These are phyloP conservation scores for Trypoxylon attenuatum DNA, from an alignment of 2,888 invertebrate genomes.

Conservation along the genomic window DNA sequence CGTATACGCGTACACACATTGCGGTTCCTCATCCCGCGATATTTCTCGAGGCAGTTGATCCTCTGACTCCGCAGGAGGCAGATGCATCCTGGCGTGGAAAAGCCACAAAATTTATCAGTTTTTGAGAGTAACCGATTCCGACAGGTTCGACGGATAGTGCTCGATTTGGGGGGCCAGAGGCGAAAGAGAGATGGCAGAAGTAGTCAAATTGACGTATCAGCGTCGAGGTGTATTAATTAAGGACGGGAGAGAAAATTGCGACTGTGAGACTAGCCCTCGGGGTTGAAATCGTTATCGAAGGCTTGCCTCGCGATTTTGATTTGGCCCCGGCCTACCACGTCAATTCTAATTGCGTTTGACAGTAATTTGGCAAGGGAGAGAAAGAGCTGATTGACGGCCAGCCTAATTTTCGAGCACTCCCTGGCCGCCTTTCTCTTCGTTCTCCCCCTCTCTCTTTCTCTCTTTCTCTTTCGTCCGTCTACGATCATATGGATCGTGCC, in stretches of 20 bases:
- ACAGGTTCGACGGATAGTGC: too few species aligned
- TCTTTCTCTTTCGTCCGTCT: conserved; percentile 15
- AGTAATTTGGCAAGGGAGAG: conserved; percentile 59
- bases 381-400: conserved; percentile 52
- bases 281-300: conserved; percentile 63
- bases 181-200: not conserved
- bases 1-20: too few species aligned
- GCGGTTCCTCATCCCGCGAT: not conserved
- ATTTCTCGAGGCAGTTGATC: not conserved
- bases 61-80: too few species aligned
- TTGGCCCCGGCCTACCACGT: conserved; percentile 52
- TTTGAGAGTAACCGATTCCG: too few species aligned
- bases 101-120: too few species aligned
- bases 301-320: conserved; percentile 53
- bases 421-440: conserved; percentile 15
- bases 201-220: conserved; percentile 44
- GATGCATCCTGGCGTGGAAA: not conserved
- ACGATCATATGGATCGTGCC: conserved; percentile 12
- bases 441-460: conserved; percentile 5
- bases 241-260: conserved; percentile 54
- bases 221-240: conserved; percentile 55
- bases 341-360: conserved; percentile 65
- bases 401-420: conserved; percentile 28
- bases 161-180: conserved; percentile 5
- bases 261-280: conserved; percentile 43